Percentiles rank a stretch among this genome's conserved stretches.
Conservation (phyloP, 2,888 invertebrate species). For the Alcis repandata region DNA sequence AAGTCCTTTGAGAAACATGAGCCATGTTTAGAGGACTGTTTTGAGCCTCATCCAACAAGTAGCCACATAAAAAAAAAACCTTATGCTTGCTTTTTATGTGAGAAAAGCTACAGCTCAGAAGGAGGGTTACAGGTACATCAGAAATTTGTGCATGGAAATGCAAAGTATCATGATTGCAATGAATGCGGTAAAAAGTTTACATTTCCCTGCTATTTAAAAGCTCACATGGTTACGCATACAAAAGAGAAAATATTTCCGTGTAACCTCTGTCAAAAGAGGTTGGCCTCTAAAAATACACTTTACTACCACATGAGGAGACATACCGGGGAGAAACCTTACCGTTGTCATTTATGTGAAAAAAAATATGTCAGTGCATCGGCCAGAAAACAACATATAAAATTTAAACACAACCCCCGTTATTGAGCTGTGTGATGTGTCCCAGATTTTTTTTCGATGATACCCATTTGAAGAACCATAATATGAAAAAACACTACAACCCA, state of each 20-base stretch:
- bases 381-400: constrained; percentile 78
- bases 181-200: constrained; percentile 76
- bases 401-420: constrained; percentile 76
- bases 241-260: constrained; percentile 78
- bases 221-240: constrained; percentile 77
- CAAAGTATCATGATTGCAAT: constrained; percentile 72
- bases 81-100: constrained; percentile 70
- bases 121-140: constrained; percentile 77
- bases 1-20: constrained; percentile 74
- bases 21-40: constrained; percentile 65
- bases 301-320: constrained; percentile 77
- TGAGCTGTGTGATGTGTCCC: constrained; percentile 75
- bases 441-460: constrained; percentile 74
- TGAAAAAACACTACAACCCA: constrained; percentile 74
- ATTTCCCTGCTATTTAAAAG: constrained; percentile 77
- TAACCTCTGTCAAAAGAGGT: constrained; percentile 67
- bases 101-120: constrained; percentile 73
- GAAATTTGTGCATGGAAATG: constrained; percentile 76
- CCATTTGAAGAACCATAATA: constrained; percentile 73
- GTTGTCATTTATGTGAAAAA: constrained; percentile 72
- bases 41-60: constrained; percentile 75
- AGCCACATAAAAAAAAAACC: constrained; percentile 66
- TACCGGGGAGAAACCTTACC: constrained; percentile 79
- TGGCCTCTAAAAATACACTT: constrained; percentile 79
- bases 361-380: constrained; percentile 79